These are phyloP conservation scores for Dasypogon diadema DNA, from an alignment of 2,888 invertebrate genomes.

Conservation along the genomic window DNA sequence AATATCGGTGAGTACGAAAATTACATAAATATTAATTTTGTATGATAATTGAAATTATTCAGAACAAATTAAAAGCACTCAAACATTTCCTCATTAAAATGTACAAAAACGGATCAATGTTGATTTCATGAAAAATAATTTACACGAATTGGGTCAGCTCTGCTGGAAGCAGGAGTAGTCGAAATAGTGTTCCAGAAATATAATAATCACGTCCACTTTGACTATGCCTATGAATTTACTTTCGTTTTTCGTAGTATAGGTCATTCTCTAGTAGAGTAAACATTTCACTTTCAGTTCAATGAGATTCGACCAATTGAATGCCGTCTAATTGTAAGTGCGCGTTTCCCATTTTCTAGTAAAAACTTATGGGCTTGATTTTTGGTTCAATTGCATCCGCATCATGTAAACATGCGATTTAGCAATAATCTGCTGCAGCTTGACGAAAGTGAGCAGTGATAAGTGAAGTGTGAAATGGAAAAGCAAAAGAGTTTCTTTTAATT, in stretches of 20 bases:
- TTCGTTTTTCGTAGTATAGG: neutral
- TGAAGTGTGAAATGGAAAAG: too few species aligned
- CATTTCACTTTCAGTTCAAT: neutral
- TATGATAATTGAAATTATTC: neutral
- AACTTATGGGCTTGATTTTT: too few species aligned
- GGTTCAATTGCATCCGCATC: too few species aligned
- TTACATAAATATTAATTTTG: neutral
- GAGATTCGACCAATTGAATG: neutral
- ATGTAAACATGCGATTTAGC: too few species aligned
- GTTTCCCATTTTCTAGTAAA: too few species aligned
- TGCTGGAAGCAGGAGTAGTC: neutral
- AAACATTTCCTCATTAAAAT: neutral
- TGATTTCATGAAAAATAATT: conserved; percentile 1
- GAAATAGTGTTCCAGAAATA: neutral
- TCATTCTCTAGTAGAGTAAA: neutral
- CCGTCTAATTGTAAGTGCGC: too few species aligned
- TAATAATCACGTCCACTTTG: neutral
- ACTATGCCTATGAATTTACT: neutral
- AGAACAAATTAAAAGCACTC: neutral
- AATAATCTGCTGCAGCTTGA: too few species aligned
- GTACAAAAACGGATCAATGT: neutral
- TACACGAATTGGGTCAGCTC: neutral
- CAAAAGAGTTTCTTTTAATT: too few species aligned
- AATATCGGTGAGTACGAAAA: neutral
- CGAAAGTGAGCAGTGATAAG: too few species aligned